Evolutionary conservation across 2,888 invertebrate species (phyloP).

Genomic region (Polyploca ridens): DNA sequence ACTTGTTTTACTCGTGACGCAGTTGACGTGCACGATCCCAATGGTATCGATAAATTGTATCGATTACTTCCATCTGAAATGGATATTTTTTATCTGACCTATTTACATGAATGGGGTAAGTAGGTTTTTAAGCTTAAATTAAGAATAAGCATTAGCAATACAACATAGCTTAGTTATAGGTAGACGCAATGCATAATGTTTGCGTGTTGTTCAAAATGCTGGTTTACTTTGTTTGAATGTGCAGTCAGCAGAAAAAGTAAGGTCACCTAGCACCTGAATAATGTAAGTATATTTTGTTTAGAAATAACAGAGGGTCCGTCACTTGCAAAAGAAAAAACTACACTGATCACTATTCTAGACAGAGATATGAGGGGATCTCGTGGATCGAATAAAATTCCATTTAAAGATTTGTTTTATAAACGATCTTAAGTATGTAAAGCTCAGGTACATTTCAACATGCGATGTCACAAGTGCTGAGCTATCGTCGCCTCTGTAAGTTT

Average conservation of each 20-base stretch:
- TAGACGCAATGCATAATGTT: conserved; percentile 54
- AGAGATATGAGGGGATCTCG: neutral
- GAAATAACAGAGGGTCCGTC: neutral
- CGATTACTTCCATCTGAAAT: neutral
- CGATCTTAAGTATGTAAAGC: too few species aligned
- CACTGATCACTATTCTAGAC: too few species aligned
- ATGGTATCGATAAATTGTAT: neutral
- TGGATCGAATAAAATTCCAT: neutral
- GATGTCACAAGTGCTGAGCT: too few species aligned
- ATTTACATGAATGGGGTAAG: neutral
- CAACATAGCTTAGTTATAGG: conserved; percentile 25
- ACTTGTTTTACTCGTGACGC: conserved; percentile 2
- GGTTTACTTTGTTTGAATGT: conserved; percentile 59
- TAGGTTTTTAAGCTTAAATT: neutral
- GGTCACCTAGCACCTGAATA: conserved; percentile 14
- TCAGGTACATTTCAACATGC: too few species aligned
- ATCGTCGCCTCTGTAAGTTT: too few species aligned
- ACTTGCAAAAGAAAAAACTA: neutral
- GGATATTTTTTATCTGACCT: neutral
- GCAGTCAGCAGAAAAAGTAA: conserved; percentile 44
- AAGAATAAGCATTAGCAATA: conserved; percentile 15
- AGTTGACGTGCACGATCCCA: neutral
- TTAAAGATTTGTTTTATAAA: too few species aligned
- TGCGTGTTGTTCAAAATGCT: conserved; percentile 65
- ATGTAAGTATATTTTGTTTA: neutral